Conservation (phyloP, 2,797 vertebrate genomes). For the Spondyliosoma cantharus region DNA sequence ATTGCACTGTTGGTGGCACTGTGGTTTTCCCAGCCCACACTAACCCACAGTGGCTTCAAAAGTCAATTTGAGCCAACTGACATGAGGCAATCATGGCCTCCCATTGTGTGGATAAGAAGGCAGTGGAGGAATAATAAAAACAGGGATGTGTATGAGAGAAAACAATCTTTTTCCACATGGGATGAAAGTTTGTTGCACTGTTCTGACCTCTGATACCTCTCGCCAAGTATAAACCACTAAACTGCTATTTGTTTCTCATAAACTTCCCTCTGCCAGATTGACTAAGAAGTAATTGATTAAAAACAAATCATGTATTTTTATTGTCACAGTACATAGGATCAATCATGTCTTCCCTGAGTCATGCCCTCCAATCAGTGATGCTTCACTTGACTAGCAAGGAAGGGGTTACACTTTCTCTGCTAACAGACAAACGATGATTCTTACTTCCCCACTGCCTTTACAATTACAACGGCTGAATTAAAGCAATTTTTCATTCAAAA, state of each 20-base stretch:
- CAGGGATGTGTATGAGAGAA: conserved; percentile 51
- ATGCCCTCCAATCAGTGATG: conserved; percentile 40
- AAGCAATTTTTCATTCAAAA: conserved; percentile 73
- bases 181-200: conserved; percentile 15
- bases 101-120: conserved; percentile 28
- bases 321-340: conserved; percentile 52
- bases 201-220: conserved; percentile 12
- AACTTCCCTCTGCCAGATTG: conserved; percentile 37
- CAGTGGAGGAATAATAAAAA: conserved; percentile 62
- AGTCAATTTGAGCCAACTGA: conserved; percentile 20
- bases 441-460: conserved; percentile 51
- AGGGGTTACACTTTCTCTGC: conserved; percentile 41
- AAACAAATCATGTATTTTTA: conserved; percentile 45
- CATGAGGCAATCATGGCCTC: conserved; percentile 56
- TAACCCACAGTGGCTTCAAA: conserved; percentile 10
- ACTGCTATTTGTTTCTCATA: conserved; percentile 34
- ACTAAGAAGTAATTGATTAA: conserved; percentile 41
- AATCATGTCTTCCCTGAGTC: conserved; percentile 59
- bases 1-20: neutral
- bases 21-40: neutral
- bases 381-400: conserved; percentile 29
- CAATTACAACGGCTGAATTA: conserved; percentile 73
- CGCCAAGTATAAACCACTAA: conserved; percentile 30
- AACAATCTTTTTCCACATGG: conserved; percentile 24
- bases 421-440: conserved; percentile 57